Base-by-base conservation (phyloP, 2,797 vertebrate species). In the Tragelaphus oryx region DNA sequence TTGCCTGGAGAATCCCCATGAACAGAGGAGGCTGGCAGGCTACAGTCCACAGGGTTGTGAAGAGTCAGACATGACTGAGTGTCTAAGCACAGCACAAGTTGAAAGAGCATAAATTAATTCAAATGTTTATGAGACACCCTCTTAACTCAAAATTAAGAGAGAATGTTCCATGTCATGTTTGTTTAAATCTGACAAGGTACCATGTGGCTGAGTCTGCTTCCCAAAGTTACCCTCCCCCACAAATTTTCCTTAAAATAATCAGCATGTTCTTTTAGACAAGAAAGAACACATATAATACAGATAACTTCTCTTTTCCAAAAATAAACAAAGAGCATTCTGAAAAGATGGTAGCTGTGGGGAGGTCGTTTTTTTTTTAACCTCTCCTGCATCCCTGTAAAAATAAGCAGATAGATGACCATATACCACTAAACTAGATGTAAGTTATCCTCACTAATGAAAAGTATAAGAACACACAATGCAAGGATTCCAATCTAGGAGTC, bases 101-200 rank as follows among this genome's bases (percentile, higher is more conserved):
- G 48, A 96, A 98, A 92, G 65, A 52, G 28, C 94, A 95, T 91
- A 57, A 4, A 2, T 65, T 5, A 41, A 60, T 57, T 62, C 0
- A 28, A 48, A 54, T 92, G 37, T 79, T 22, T 87, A 24, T 48
- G 14, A 41, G 50, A 65, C 18, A 9, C 3, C 2, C 2, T 93
- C 28, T 71, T 48, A 16, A 28, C 13, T 87, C 17, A 89, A 6
- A 37, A 46, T 55, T 65, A 65, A 6, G 16, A 74, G 20, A 91
- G 2, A 44, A n/a, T 1, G 28, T 57, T 14, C 50, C 13, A 13
- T 6, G 1, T 5, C 48, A 5, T 18, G 24, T 44, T 2, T 46
- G 10, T 24, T 46, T 65, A 44, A 85, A 50, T 14, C 30, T 87
- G 17, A 3, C 10, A 7, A 16, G 17, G 8, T 57, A 28, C 5